Conservation (phyloP, 2,113 vertebrate genomes). For the Willisornis vidua region DNA sequence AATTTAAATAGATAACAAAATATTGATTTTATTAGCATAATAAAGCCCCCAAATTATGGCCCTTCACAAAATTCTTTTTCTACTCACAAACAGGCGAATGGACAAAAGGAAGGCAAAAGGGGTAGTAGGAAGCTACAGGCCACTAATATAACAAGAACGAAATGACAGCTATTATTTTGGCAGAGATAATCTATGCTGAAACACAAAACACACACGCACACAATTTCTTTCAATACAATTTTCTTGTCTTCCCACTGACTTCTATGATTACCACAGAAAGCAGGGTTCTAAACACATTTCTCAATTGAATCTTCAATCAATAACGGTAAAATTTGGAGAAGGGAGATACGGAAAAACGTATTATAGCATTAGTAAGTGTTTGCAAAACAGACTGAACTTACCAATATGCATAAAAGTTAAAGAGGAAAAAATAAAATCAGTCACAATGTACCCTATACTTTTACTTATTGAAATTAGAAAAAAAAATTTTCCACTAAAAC, state of each 20-base stretch:
- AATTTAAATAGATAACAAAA: conserved; percentile 74
- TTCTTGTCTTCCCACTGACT: conserved; percentile 88
- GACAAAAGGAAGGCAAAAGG: conserved; percentile 70
- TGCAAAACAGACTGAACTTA: conserved; percentile 71
- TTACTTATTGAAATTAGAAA: background rate
- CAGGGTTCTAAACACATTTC: conserved; percentile 83
- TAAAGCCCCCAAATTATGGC: conserved; percentile 67
- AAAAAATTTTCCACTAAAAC: background rate
- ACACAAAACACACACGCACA: conserved; percentile 80
- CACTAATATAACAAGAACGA: conserved; percentile 80
- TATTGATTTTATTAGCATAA: conserved; percentile 67
- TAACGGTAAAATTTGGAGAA: conserved; percentile 77
- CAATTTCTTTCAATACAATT: conserved; percentile 85
- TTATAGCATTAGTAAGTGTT: conserved; percentile 76
- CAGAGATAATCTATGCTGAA: conserved; percentile 87
- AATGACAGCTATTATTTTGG: conserved; percentile 86
- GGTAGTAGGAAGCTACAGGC: conserved; percentile 71
- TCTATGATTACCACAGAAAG: conserved; percentile 82
- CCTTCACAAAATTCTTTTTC: conserved; percentile 59
- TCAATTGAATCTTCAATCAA: conserved; percentile 84
- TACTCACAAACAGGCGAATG: conserved; percentile 56
- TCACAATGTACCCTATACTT: background rate
- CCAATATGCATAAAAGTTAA: conserved; percentile 67
- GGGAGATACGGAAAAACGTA: conserved; percentile 71
- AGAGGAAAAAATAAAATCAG: background rate